phyloP scores from a whole-genome alignment of 1,140 invertebrate genomes.

The Catajapyx aquilonaris region DNA sequence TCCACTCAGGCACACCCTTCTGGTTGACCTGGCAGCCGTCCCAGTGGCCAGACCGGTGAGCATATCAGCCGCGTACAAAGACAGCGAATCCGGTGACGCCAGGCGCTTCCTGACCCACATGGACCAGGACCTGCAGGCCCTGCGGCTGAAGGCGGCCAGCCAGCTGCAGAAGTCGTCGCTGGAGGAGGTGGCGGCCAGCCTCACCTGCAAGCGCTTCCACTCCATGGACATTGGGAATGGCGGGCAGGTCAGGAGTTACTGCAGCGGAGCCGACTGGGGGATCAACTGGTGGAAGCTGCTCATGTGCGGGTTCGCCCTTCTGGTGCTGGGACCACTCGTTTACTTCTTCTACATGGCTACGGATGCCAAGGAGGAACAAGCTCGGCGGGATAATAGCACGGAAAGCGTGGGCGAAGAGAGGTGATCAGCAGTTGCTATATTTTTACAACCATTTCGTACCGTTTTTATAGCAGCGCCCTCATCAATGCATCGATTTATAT shows the following conservation, averaged over 20 bases:
- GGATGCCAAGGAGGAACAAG: no score
- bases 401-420: no score
- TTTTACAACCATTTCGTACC: no score
- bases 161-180: background rate
- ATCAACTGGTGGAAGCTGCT: background rate
- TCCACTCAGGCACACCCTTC: no score
- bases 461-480: no score
- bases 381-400: no score
- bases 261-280: background rate
- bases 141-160: background rate
- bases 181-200: background rate
- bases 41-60: no score
- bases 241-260: background rate
- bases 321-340: background rate
- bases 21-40: no score
- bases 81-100: no score
- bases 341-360: background rate
- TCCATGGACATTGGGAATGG: background rate
- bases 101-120: background rate
- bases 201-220: background rate
- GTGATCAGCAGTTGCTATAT: no score
- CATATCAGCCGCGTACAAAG: no score
- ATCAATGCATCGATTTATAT: no score
- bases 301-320: background rate
- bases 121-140: background rate